Percentiles rank a stretch among this genome's conserved stretches.
Evolutionary conservation across 2,888 invertebrate genomes (phyloP).

Genomic region (Lycocerus yunnanus): DNA sequence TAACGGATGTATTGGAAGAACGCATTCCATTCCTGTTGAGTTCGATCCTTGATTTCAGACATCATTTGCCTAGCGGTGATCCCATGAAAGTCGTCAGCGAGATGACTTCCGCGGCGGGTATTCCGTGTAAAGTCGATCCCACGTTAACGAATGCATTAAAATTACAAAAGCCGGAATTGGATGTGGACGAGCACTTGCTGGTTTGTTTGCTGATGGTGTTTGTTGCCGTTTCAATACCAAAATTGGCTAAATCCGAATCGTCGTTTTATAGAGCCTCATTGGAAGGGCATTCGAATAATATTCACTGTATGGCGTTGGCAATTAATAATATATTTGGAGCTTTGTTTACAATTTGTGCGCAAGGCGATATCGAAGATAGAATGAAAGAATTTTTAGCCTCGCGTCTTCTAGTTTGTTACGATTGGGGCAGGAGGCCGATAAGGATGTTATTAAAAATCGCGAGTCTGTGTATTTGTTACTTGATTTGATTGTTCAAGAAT

Average conservation of each 20-base stretch:
- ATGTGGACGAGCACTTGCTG: conserved; percentile 90
- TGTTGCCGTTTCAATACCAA: conserved; percentile 96
- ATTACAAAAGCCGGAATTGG: conserved; percentile 84
- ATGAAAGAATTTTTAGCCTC: conserved; percentile 95
- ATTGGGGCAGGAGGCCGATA: conserved; percentile 93
- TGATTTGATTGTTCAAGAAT: conserved; percentile 97
- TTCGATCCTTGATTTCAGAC: conserved; percentile 92
- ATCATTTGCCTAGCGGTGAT: conserved; percentile 88
- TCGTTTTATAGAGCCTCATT: conserved; percentile 87
- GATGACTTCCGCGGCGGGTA: conserved; percentile 96
- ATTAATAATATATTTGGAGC: conserved; percentile 97
- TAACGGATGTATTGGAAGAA: conserved; percentile 90
- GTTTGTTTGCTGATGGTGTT: conserved; percentile 98
- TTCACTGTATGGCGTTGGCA: conserved; percentile 96
- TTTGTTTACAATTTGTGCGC: conserved; percentile 93
- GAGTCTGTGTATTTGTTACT: conserved; percentile 96
- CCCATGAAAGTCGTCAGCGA: conserved; percentile 91
- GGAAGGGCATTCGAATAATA: conserved; percentile 97
- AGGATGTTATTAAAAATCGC: conserved; percentile 89
- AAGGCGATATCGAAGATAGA: conserved; percentile 94
- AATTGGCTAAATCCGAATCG: conserved; percentile 86
- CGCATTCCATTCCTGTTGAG: conserved; percentile 95
- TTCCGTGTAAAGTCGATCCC: conserved; percentile 93
- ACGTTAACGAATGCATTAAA: conserved; percentile 88
- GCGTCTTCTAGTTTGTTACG: conserved; percentile 94